Percentiles rank a stretch among this genome's conserved stretches.
Evolutionary conservation across 2,888 invertebrate genomes (phyloP).

Genomic region (Sialis fuliginosa): DNA sequence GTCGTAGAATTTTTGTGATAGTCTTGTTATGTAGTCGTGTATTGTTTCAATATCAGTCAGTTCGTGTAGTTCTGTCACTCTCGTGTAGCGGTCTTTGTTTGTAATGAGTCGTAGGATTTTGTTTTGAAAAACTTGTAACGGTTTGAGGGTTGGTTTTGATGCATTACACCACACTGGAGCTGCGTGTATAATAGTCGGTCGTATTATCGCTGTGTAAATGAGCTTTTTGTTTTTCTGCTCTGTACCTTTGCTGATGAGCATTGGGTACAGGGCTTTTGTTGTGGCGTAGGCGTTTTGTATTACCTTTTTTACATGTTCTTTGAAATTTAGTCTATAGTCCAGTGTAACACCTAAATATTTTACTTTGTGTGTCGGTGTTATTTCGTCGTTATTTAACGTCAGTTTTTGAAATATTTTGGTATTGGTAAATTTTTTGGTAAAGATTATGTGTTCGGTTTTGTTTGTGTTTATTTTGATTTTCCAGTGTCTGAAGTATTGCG

Average conservation of each 20-base stretch:
- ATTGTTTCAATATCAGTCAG: too few species aligned
- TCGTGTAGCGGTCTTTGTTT: too few species aligned
- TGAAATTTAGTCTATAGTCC: constrained; percentile 10
- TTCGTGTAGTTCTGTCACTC: too few species aligned
- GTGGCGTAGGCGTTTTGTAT: constrained; percentile 4
- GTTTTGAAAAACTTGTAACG: constrained; percentile 12
- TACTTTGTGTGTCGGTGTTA: constrained; percentile 6
- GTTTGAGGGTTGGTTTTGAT: constrained; percentile 6
- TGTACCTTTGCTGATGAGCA: constrained; percentile 3
- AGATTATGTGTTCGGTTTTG: constrained; percentile 9
- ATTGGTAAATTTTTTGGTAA: constrained; percentile 8
- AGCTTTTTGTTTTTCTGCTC: constrained; percentile 10
- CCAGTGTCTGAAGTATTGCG: constrained; percentile 6
- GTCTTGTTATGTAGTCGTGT: too few species aligned
- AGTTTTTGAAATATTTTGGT: constrained; percentile 4
- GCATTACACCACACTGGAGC: constrained; percentile 13
- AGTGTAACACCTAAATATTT: constrained; percentile 13
- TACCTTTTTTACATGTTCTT: constrained; percentile 7
- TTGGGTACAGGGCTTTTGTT: constrained; percentile 7
- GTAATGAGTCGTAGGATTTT: not conserved
- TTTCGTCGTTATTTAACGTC: constrained; percentile 5
- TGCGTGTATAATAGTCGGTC: constrained; percentile 12
- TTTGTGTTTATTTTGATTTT: constrained; percentile 8
- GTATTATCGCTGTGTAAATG: constrained; percentile 12
- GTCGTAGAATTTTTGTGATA: too few species aligned